phyloP scores from a whole-genome alignment of 2,113 vertebrate species.

The Oreochromis niloticus region DNA sequence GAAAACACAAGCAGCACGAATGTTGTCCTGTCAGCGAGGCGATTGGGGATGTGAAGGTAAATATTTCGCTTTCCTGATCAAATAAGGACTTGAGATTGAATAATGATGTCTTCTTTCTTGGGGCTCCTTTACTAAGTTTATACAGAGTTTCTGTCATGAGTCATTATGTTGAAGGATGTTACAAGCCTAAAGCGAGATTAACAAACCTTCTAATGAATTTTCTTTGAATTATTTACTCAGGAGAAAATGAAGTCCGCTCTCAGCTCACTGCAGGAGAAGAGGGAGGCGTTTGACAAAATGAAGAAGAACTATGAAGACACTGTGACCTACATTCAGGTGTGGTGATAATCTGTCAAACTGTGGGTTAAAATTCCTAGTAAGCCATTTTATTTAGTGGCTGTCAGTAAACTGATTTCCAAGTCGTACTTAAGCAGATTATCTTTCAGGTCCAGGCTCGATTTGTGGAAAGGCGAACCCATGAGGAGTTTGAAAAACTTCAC shows the following conservation, averaged over 20 bases:
- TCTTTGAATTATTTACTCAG: conserved; percentile 9
- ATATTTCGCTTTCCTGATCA: background rate
- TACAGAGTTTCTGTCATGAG: background rate
- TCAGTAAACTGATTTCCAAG: background rate
- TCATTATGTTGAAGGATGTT: background rate
- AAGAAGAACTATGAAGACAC: conserved; percentile 54
- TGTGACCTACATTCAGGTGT: conserved; percentile 48
- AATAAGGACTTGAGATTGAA: background rate
- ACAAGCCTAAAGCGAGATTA: background rate
- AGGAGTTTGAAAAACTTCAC: conserved; percentile 62
- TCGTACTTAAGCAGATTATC: background rate
- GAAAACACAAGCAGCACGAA: conserved; percentile 64
- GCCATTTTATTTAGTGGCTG: background rate
- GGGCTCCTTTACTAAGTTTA: background rate
- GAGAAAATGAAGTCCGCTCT: conserved; percentile 50
- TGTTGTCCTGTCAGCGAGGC: conserved; percentile 65
- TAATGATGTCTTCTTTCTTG: background rate
- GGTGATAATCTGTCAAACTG: background rate
- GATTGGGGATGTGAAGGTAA: conserved; percentile 56
- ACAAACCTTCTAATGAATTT: background rate
- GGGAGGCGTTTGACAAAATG: conserved; percentile 34
- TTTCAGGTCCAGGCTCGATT: conserved; percentile 53
- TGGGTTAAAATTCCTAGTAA: background rate
- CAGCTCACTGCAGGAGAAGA: conserved; percentile 41
- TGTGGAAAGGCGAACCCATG: conserved; percentile 43